Evolutionary conservation across 2,113 vertebrate genomes (phyloP).

Genomic region (Notothenia coriiceps): DNA sequence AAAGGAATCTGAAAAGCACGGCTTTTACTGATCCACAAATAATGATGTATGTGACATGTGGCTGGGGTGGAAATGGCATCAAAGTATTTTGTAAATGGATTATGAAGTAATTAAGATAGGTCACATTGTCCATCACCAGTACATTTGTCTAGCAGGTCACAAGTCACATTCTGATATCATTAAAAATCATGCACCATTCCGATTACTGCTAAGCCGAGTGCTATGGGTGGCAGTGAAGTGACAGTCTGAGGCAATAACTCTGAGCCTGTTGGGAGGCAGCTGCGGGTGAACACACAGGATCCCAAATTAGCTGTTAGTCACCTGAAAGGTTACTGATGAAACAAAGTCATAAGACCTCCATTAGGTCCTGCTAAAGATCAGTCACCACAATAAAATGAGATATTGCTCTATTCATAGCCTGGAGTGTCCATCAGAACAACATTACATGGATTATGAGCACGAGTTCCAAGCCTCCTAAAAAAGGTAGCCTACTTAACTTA

Average conservation of each 20-base stretch:
- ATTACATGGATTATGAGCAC: slow-evolving; percentile 6
- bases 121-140: slow-evolving; percentile 28
- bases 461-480: slow-evolving; percentile 54
- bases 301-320: slow-evolving; percentile 75
- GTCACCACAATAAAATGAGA: slow-evolving; percentile 50
- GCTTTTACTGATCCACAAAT: background rate
- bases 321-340: slow-evolving; percentile 65
- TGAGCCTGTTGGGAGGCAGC: slow-evolving; percentile 37
- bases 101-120: slow-evolving; percentile 23
- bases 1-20: background rate
- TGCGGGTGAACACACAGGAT: slow-evolving; percentile 40
- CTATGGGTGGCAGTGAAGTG: slow-evolving; percentile 48
- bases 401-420: slow-evolving; percentile 72
- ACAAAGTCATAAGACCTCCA: slow-evolving; percentile 64
- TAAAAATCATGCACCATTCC: slow-evolving; percentile 7
- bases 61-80: background rate
- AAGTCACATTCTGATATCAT: slow-evolving; percentile 43
- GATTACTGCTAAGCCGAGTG: slow-evolving; percentile 28
- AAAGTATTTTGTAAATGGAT: slow-evolving; percentile 3
- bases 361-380: slow-evolving; percentile 44
- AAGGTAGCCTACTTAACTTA: slow-evolving; percentile 51
- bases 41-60: too few relatives aligned
- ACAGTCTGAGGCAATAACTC: slow-evolving; percentile 36
- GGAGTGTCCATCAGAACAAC: slow-evolving; percentile 13
- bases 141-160: slow-evolving; percentile 54